Percentiles rank a stretch among this genome's conserved stretches.
Conservation (phyloP, 2,797 vertebrate species). For the Dromococcyx pavoninus region DNA sequence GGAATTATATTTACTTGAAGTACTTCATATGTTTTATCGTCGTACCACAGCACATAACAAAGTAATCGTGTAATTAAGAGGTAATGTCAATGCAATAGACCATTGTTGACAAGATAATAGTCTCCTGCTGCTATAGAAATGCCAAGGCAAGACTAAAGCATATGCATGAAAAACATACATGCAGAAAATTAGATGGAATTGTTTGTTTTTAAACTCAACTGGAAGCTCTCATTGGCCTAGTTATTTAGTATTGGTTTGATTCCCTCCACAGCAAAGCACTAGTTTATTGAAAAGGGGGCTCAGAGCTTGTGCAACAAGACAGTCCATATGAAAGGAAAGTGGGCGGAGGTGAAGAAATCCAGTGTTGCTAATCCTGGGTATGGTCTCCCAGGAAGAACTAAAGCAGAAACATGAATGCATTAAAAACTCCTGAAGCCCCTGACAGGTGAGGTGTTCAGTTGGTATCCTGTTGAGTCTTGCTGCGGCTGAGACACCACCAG, state of each 20-base stretch:
- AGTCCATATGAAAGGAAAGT: neutral
- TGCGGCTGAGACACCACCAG: fast-evolving
- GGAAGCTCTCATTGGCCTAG: conserved; percentile 5
- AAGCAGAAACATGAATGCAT: neutral
- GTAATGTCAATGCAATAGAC: conserved; percentile 76
- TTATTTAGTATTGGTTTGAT: neutral
- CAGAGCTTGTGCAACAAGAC: neutral
- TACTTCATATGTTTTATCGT: conserved; percentile 73
- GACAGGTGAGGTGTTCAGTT: neutral
- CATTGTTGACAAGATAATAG: conserved; percentile 77
- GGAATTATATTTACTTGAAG: conserved; percentile 59
- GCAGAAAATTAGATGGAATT: conserved; percentile 46
- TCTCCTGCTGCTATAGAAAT: conserved; percentile 68
- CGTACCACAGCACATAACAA: conserved; percentile 68
- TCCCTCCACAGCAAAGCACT: neutral
- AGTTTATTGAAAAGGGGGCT: neutral
- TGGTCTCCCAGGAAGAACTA: neutral
- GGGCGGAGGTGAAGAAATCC: neutral
- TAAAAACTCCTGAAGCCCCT: neutral
- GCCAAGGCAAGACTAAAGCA: conserved; percentile 59
- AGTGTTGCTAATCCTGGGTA: neutral
- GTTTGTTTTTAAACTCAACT: conserved; percentile 46
- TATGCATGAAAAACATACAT: conserved; percentile 50
- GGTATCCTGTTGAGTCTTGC: neutral
- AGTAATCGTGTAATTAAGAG: conserved; percentile 79